Percentiles rank a stretch among this genome's conserved stretches.
phyloP scores from a whole-genome alignment of 2,888 invertebrate species.

The Drosophila parthenogenetica region DNA sequence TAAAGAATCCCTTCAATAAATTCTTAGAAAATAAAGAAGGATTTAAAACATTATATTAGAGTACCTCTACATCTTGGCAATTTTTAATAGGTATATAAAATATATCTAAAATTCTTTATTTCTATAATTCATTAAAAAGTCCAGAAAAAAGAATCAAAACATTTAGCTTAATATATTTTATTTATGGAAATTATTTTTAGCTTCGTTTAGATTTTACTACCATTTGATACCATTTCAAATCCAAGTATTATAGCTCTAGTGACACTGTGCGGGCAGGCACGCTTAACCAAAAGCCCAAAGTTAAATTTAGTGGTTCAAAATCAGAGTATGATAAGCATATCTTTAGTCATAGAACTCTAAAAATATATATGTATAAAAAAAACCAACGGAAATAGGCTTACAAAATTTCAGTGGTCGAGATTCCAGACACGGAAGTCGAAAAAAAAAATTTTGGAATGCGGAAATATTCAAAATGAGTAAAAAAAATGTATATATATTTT shows the following conservation, averaged over 20 bases:
- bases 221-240: not conserved
- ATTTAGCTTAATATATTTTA: too few relatives aligned
- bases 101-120: too few relatives aligned
- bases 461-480: conserved; percentile 36
- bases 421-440: conserved; percentile 35
- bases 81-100: too few relatives aligned
- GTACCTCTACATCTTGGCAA: too few relatives aligned
- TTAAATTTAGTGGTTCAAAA: conserved; percentile 2
- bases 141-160: too few relatives aligned
- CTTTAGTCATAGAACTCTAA: conserved; percentile 24
- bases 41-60: too few relatives aligned
- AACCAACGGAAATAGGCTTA: conserved; percentile 40
- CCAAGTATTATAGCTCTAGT: not conserved
- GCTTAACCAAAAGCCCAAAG: conserved; percentile 16
- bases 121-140: too few relatives aligned
- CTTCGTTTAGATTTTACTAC: too few relatives aligned
- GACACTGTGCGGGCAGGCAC: conserved; percentile 27
- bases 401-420: conserved; percentile 16
- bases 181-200: too few relatives aligned
- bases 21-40: too few relatives aligned
- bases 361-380: conserved; percentile 22
- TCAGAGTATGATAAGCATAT: conserved; percentile 21
- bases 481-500: conserved; percentile 3
- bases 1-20: too few relatives aligned
- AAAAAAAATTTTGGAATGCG: conserved; percentile 47